These are phyloP conservation scores for Sturnira hondurensis DNA, from an alignment of 2,113 vertebrate genomes.

Conservation along the genomic window DNA sequence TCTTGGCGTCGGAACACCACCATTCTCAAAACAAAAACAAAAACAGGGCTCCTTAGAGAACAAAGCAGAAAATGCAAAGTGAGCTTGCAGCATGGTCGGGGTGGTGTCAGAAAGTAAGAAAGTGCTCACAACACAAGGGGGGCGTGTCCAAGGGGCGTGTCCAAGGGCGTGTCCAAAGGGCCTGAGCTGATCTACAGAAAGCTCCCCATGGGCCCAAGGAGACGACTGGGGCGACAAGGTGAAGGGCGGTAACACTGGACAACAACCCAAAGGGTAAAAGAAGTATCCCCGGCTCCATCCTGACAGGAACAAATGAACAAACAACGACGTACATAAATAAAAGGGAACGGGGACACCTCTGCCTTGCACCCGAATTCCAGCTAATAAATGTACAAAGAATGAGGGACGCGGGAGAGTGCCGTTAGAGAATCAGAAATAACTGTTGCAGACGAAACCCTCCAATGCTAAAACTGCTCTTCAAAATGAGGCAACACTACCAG, in stretches of 20 bases:
- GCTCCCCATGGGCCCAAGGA: fast-evolving
- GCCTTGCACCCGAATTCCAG: neutral
- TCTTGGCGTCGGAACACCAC: neutral
- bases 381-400: too few relatives aligned
- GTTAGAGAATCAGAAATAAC: neutral
- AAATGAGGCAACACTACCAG: too few relatives aligned
- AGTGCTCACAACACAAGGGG: neutral
- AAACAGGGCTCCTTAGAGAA: neutral
- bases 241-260: neutral
- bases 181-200: too few relatives aligned
- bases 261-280: neutral
- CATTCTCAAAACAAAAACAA: neutral
- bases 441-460: neutral
- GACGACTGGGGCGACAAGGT: fast-evolving
- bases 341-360: neutral
- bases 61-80: neutral
- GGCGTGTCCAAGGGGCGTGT: too few relatives aligned
- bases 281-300: too few relatives aligned
- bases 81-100: neutral
- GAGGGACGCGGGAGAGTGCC: neutral
- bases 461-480: too few relatives aligned
- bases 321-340: neutral
- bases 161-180: too few relatives aligned
- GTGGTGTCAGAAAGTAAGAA: neutral
- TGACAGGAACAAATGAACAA: neutral